A percentile compares a stretch with the other conserved stretches of the same genome.
These are phyloP conservation scores for Mirza zaza DNA, from an alignment of 2,113 vertebrate species.

Conservation along the genomic window DNA sequence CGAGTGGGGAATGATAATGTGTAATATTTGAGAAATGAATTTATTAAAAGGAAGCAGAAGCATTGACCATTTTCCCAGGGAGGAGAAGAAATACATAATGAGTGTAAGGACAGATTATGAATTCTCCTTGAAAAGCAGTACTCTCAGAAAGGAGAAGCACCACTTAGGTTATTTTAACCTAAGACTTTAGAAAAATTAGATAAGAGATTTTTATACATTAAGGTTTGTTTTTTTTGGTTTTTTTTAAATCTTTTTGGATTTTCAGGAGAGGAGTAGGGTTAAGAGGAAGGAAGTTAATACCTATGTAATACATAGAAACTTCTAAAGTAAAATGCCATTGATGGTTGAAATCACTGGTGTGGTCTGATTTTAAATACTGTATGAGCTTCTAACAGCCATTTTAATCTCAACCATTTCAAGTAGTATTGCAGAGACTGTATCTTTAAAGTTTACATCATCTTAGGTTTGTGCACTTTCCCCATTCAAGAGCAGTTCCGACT, in stretches of 20 bases:
- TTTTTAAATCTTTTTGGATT: not conserved
- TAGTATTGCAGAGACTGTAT: not conserved
- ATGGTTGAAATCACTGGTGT: conserved; percentile 12
- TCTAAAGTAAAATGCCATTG: conserved; percentile 55
- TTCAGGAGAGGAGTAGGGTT: not conserved
- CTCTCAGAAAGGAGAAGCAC: not conserved
- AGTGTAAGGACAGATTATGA: not conserved
- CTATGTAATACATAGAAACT: conserved; percentile 34
- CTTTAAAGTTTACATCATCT: not conserved
- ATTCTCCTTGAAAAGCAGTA: not conserved
- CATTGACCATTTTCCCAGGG: not conserved
- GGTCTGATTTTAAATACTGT: not conserved
- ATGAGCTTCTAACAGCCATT: not conserved
- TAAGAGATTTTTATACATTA: conserved; percentile 30
- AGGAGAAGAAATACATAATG: not conserved
- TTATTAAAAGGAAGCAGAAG: conserved; percentile 20
- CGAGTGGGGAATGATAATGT: conserved; percentile 64
- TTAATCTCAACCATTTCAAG: not conserved
- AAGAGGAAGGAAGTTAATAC: conserved; percentile 1
- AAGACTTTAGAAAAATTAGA: not conserved
- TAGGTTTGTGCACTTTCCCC: not conserved
- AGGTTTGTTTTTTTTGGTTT: not conserved
- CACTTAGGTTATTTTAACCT: not conserved
- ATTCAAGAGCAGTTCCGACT: not conserved
- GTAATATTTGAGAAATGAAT: conserved; percentile 17